Evolutionary conservation across 2,113 vertebrate species (phyloP).

Genomic region (Oryzias melastigma): DNA sequence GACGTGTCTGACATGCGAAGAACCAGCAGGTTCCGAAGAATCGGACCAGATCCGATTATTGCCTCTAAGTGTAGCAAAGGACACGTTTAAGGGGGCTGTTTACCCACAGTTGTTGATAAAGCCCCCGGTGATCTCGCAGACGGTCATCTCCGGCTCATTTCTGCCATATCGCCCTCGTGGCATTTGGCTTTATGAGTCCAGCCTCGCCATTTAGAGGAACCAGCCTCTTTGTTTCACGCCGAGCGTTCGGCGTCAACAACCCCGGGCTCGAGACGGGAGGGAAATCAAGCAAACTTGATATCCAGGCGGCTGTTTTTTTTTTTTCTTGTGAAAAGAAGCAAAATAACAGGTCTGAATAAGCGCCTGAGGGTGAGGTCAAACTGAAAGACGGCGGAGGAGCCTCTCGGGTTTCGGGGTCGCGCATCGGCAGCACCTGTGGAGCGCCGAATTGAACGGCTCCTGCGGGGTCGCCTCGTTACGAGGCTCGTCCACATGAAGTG

Average conservation of each 20-base stretch:
- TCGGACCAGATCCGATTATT: too few relatives aligned
- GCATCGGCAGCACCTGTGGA: background rate
- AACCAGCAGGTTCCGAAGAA: too few relatives aligned
- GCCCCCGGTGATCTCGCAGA: background rate
- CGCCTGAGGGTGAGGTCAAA: too few relatives aligned
- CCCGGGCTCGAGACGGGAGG: constrained; percentile 4
- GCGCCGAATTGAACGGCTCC: background rate
- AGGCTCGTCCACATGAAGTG: constrained; percentile 20
- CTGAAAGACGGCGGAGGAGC: too few relatives aligned
- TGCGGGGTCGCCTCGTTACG: background rate
- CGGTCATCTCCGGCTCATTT: constrained; percentile 8
- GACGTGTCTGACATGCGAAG: too few relatives aligned
- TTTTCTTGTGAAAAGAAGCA: too few relatives aligned
- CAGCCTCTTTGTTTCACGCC: background rate
- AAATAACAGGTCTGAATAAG: too few relatives aligned
- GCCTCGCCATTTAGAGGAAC: constrained; percentile 7
- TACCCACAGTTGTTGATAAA: background rate
- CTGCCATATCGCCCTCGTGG: constrained; percentile 24
- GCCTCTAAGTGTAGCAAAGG: background rate
- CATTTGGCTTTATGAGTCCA: constrained; percentile 32
- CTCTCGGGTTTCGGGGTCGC: too few relatives aligned
- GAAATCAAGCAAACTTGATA: background rate
- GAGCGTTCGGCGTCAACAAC: constrained; percentile 4
- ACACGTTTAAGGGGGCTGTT: background rate
- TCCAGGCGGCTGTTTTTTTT: too few relatives aligned